Evolutionary conservation across 2,113 vertebrate species (phyloP).

Genomic region (Apaloderma vittatum): DNA sequence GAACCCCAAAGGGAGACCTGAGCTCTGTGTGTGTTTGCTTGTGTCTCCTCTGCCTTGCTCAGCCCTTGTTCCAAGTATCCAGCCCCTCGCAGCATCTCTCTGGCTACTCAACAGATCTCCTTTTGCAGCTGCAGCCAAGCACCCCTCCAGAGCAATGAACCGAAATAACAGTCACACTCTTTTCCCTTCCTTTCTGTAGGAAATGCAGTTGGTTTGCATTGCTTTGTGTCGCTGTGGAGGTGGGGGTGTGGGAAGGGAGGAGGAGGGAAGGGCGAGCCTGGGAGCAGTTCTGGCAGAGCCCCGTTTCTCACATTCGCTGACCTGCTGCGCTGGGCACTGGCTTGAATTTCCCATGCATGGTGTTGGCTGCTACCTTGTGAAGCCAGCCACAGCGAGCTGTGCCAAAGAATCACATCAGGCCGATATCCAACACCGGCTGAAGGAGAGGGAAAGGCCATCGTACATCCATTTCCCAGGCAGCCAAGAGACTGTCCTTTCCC

Average conservation of each 20-base stretch:
- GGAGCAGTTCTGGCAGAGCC: conserved; percentile 17
- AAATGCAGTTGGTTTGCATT: not conserved
- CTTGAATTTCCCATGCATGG: conserved; percentile 24
- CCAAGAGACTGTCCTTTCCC: not conserved
- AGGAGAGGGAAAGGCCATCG: not conserved
- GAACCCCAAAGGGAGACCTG: not conserved
- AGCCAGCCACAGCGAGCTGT: not conserved
- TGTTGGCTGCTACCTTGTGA: not conserved
- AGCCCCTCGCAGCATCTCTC: not conserved
- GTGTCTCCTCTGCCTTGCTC: not conserved
- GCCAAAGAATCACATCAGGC: conserved; percentile 67
- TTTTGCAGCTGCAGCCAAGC: not conserved
- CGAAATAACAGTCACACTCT: not conserved
- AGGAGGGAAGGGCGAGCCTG: not conserved
- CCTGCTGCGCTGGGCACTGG: not conserved
- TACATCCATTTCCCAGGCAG: not conserved
- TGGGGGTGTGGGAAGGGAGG: conserved; percentile 35
- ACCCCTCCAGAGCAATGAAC: not conserved
- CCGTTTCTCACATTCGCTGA: not conserved
- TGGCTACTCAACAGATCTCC: not conserved
- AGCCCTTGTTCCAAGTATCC: not conserved
- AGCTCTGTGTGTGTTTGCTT: not conserved
- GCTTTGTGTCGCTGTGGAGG: not conserved
- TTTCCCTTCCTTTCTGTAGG: not conserved
- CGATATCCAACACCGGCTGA: conserved; percentile 42